Percentiles rank a stretch among this genome's conserved stretches.
These are phyloP conservation scores for Spilosoma lubricipeda DNA, from an alignment of 2,888 invertebrate species.

Conservation along the genomic window DNA sequence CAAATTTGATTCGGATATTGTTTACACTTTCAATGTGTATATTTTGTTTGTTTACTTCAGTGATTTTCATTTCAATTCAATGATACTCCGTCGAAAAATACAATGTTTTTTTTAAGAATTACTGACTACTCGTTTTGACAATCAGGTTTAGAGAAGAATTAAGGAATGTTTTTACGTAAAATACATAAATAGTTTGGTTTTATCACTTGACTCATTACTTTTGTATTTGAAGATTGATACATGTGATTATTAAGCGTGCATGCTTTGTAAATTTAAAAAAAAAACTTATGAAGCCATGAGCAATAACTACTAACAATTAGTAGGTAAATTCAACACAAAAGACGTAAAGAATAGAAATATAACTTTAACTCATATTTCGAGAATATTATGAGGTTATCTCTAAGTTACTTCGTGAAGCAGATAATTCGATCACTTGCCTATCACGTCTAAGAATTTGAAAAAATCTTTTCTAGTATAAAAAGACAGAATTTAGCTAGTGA, in stretches of 20 bases:
- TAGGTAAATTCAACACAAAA: too few relatives aligned
- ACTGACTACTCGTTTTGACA: neutral
- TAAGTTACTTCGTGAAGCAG: neutral
- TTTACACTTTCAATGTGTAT: constrained; percentile 6
- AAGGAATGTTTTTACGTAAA: neutral
- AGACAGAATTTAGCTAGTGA: neutral
- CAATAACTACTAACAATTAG: too few relatives aligned
- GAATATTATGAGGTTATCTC: neutral
- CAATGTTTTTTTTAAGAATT: constrained; percentile 10
- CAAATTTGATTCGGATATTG: constrained; percentile 17
- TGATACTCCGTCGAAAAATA: neutral
- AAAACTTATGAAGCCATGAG: too few relatives aligned
- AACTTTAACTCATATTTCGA: neutral
- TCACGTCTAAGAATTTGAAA: neutral
- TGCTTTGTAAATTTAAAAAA: too few relatives aligned
- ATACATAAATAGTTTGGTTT: neutral
- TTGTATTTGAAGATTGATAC: too few relatives aligned
- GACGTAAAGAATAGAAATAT: too few relatives aligned
- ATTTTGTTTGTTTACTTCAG: constrained; percentile 1
- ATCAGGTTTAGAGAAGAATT: neutral
- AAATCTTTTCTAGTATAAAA: neutral
- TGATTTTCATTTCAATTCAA: constrained; percentile 8
- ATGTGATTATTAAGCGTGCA: too few relatives aligned
- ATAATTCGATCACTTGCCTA: neutral
- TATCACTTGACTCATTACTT: neutral